A percentile compares a stretch with the other conserved stretches of the same genome.
Conservation (phyloP, 2,888 invertebrate genomes). For the Leucoma salicis region DNA sequence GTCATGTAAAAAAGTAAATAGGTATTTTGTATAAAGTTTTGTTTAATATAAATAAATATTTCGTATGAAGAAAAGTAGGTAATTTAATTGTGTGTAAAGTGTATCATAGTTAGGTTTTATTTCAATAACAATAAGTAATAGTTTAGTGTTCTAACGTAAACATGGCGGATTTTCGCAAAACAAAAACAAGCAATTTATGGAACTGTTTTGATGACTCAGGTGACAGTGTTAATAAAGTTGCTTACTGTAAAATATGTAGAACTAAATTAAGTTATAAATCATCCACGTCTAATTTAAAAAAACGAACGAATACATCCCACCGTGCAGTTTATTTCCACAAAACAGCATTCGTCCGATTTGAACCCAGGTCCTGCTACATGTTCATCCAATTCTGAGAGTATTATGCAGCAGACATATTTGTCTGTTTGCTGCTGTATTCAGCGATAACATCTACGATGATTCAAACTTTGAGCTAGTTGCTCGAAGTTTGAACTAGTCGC, state of each 20-base stretch:
- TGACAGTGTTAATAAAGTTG: not conserved
- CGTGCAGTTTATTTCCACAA: not conserved
- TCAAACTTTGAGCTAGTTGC: no score
- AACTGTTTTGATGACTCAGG: not conserved
- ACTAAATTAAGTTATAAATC: not conserved
- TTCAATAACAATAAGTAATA: no score
- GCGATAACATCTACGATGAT: no score
- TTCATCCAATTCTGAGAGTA: not conserved
- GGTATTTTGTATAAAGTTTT: no score
- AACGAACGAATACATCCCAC: not conserved
- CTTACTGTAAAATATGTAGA: not conserved
- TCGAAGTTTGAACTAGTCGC: no score
- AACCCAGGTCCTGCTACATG: not conserved
- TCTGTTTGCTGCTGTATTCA: no score
- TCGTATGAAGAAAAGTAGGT: no score
- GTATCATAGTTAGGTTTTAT: no score
- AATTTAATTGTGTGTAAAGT: no score
- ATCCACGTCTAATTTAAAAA: not conserved
- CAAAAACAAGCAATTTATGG: not conserved
- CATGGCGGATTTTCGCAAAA: not conserved
- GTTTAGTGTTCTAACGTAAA: not conserved
- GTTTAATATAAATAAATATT: no score
- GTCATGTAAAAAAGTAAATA: no score
- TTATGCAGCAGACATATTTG: not conserved
- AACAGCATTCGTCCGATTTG: not conserved